phyloP scores from a whole-genome alignment of 2,797 vertebrate species.

The Hyperoplus immaculatus region DNA sequence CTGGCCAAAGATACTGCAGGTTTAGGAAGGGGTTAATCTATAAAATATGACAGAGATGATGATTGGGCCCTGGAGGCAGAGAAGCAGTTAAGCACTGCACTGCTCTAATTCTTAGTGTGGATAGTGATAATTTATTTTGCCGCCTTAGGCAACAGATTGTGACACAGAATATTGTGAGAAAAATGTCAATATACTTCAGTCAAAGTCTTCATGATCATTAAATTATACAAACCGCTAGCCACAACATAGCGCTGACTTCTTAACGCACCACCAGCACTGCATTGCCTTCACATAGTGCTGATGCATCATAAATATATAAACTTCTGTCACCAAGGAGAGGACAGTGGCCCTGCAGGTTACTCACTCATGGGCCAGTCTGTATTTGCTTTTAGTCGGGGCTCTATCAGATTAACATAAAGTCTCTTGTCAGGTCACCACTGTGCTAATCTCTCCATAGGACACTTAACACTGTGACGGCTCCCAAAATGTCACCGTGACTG shows the following conservation, averaged over 20 bases:
- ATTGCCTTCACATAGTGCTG: slow-evolving; percentile 7
- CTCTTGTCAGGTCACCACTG: slow-evolving; percentile 28
- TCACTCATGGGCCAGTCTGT: not conserved
- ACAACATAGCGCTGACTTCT: not conserved
- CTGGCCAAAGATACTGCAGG: slow-evolving; percentile 10
- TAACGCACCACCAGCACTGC: slow-evolving; percentile 1
- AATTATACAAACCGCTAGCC: not conserved
- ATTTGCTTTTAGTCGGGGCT: slow-evolving; percentile 20
- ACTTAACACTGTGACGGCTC: slow-evolving; percentile 42
- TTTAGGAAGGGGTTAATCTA: slow-evolving; percentile 21
- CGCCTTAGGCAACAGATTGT: not conserved
- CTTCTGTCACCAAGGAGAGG: not conserved
- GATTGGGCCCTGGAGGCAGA: slow-evolving; percentile 20
- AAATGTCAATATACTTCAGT: not conserved
- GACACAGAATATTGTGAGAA: not conserved
- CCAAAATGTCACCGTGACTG: slow-evolving; percentile 62
- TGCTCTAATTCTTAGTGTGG: slow-evolving; percentile 32
- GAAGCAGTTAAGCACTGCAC: slow-evolving; percentile 3
- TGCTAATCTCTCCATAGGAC: slow-evolving; percentile 44
- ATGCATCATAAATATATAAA: slow-evolving; percentile 11
- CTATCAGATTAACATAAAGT: slow-evolving; percentile 30
- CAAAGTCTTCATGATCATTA: slow-evolving; percentile 1
- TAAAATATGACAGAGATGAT: slow-evolving; percentile 20
- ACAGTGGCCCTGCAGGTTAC: not conserved
- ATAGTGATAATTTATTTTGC: slow-evolving; percentile 19